These are phyloP conservation scores for Opisthograptis luteolata DNA, from an alignment of 2,888 invertebrate genomes.

Conservation along the genomic window DNA sequence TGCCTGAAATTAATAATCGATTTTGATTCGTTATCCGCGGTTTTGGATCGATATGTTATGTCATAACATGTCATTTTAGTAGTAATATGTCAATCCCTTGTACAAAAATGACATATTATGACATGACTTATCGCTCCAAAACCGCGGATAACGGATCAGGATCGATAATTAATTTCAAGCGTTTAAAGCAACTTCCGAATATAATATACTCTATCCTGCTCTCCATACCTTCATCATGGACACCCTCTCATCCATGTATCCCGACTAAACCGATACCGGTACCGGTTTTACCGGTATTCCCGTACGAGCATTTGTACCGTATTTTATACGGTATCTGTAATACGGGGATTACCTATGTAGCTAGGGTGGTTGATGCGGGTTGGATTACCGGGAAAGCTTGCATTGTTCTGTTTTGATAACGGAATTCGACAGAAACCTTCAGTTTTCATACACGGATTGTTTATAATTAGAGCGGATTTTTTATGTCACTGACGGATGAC, in stretches of 20 bases:
- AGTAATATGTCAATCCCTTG: no score
- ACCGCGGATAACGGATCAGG: no score
- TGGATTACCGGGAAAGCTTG: conserved; percentile 3
- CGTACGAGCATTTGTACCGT: conserved; percentile 28
- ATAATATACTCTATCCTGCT: not conserved
- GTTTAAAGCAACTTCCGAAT: no score
- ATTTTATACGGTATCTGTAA: conserved; percentile 35
- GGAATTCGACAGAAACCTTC: not conserved
- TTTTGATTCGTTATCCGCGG: no score
- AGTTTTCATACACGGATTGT: conserved; percentile 1
- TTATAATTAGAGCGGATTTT: not conserved
- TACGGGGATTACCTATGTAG: conserved; percentile 31
- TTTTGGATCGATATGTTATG: no score
- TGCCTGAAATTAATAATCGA: no score
- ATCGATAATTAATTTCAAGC: no score
- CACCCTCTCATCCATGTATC: conserved; percentile 18
- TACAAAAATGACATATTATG: no score
- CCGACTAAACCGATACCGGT: conserved; percentile 27
- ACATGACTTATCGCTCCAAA: no score
- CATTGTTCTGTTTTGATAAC: conserved; percentile 13
- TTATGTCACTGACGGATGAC: no score
- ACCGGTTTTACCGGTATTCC: conserved; percentile 30
- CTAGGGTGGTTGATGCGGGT: conserved; percentile 15
- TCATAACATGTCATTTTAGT: no score
- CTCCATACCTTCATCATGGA: conserved; percentile 1